Conservation (phyloP, 2,888 invertebrate species). For the Acrobasis repandana region DNA sequence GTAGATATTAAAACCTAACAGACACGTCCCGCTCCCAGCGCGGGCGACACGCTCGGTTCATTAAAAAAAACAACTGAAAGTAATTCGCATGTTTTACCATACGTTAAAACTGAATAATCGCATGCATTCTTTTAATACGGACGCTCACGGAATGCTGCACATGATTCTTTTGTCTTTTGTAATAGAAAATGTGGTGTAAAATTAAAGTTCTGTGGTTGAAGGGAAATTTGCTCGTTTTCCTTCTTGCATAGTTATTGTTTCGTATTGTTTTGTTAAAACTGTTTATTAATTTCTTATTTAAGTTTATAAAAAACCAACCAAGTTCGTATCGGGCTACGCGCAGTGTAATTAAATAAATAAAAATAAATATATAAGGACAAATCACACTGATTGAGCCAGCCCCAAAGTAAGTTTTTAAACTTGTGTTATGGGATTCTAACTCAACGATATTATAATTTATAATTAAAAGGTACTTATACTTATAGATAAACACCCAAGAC, state of each 20-base stretch:
- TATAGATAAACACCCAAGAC: too few species aligned
- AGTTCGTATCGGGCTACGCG: too few species aligned
- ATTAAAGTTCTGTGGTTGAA: not conserved
- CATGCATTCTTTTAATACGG: conserved; percentile 27
- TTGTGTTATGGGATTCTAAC: too few species aligned
- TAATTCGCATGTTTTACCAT: conserved; percentile 41
- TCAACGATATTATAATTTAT: too few species aligned
- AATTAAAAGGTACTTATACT: too few species aligned
- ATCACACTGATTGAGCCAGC: too few species aligned
- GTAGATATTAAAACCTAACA: not conserved
- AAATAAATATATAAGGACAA: too few species aligned
- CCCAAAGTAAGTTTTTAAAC: too few species aligned
- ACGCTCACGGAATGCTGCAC: not conserved
- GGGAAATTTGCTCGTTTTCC: not conserved
- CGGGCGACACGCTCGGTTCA: conserved; percentile 4
- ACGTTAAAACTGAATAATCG: conserved; percentile 37
- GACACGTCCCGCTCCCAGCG: not conserved
- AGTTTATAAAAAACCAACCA: too few species aligned
- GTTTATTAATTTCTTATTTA: too few species aligned
- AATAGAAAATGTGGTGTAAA: conserved; percentile 5
- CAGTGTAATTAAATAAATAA: too few species aligned
- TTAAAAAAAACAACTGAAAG: conserved; percentile 24
- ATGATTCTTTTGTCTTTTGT: conserved; percentile 5
- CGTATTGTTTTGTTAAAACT: not conserved
- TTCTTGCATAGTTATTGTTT: not conserved